Evolutionary conservation across 1,140 invertebrate species (phyloP), one percentile per base, ranked within the genome.

Genomic region (Teleopsis dalmanni): DNA sequence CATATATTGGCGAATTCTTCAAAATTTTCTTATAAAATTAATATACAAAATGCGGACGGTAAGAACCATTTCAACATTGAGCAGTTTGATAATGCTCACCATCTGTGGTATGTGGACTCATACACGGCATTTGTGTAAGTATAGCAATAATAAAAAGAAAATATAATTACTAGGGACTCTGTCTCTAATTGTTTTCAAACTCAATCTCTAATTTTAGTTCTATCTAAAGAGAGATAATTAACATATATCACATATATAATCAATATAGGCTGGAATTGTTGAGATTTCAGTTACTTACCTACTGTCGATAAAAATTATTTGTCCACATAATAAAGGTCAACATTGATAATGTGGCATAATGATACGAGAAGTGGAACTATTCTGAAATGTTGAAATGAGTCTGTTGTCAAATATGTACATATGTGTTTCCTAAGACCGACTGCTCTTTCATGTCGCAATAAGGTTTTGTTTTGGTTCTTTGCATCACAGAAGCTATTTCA

Each of bases 31-130:
- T 16, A 23, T 14, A 18, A 42, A 3, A 8, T 42, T 1, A 42
- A 23, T 9, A 27, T 27, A 27, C 23, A 26, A 11, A 26, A 27
- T 27, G 29, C 40, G 8, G 29, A 27, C 19, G 40, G 23, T 0
- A n/a, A 42, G 26, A 42, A 11, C 9, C 29, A 25, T 26, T 16
- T 42, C 4, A 10, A 21, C 7, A 27, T 16, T 42, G 29, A 42
- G 16, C 26, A 42, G 29, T n/a, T n/a, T n/a, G 11, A 42, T 26
- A 18, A 0, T 27, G 11, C 18, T 3, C 25, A 26, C 13, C 26
- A 42, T 42, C 19, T 42, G 40, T 42, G 40, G 40, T 42, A 42
- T 27, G 40, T 42, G 40, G 40, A 42, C 25, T 42, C 40, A 1
- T 42, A 27, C 23, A 18, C 16, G 14, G 40, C 40, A 10, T 26